Evolutionary conservation across 2,797 vertebrate species (phyloP).

Genomic region (Hippoglossus hippoglossus): DNA sequence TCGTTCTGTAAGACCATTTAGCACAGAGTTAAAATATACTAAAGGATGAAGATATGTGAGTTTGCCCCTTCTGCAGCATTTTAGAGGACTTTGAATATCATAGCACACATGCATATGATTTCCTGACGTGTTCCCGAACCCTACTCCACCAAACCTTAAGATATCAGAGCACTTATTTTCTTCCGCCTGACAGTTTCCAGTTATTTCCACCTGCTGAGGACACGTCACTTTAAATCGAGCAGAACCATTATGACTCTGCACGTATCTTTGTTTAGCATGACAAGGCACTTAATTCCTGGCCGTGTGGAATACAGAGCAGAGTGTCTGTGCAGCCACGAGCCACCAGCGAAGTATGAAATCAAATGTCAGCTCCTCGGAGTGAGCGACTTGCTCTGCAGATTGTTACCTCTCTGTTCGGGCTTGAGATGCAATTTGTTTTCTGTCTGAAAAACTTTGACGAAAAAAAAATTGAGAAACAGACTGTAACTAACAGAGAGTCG

Average conservation of each 20-base stretch:
- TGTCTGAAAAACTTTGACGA: constrained; percentile 56
- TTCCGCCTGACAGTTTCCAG: too few relatives aligned
- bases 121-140: too few relatives aligned
- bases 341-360: constrained; percentile 65
- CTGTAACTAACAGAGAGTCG: constrained; percentile 31
- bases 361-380: constrained; percentile 50
- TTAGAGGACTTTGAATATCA: too few relatives aligned
- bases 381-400: constrained; percentile 55
- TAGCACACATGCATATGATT: too few relatives aligned
- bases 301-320: constrained; percentile 19
- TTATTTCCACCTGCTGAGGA: too few relatives aligned
- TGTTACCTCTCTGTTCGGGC: constrained; percentile 61
- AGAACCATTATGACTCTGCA: constrained; percentile 23
- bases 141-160: too few relatives aligned
- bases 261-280: background rate
- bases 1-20: too few relatives aligned
- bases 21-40: too few relatives aligned
- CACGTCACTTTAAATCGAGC: background rate
- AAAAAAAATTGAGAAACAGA: background rate
- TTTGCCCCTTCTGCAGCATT: too few relatives aligned
- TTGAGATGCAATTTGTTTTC: constrained; percentile 72
- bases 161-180: too few relatives aligned
- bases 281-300: constrained; percentile 38
- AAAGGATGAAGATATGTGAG: too few relatives aligned
- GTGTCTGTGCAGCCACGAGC: constrained; percentile 31